Percentiles rank a stretch among this genome's conserved stretches.
These are phyloP conservation scores for Lycorma delicatula DNA, from an alignment of 1,140 invertebrate genomes.

Conservation along the genomic window DNA sequence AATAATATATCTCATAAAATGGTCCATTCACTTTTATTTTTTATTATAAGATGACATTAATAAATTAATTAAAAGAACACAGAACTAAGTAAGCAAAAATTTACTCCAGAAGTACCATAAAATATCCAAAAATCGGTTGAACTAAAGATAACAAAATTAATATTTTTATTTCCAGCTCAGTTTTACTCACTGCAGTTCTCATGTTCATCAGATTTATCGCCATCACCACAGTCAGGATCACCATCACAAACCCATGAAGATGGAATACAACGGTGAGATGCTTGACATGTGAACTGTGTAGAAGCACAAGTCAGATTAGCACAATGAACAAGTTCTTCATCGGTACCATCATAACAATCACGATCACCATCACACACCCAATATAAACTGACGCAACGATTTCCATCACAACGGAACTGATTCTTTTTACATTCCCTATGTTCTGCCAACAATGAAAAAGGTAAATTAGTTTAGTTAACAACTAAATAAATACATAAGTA, in stretches of 20 bases:
- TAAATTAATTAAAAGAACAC: no score
- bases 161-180: no score
- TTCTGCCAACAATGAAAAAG: conserved; percentile 23
- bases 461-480: not conserved
- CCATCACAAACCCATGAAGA: conserved; percentile 68
- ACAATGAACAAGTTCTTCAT: conserved; percentile 34
- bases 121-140: no score
- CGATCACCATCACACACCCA: conserved; percentile 42
- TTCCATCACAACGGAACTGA: conserved; percentile 44
- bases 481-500: no score
- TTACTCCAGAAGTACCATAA: no score
- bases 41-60: no score
- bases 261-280: conserved; percentile 46
- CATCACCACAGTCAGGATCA: conserved; percentile 62
- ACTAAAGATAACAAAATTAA: no score
- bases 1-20: no score
- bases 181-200: conserved; percentile 42
- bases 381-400: conserved; percentile 42
- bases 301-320: conserved; percentile 30
- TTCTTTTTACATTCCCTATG: conserved; percentile 34
- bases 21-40: no score
- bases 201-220: conserved; percentile 54
- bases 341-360: conserved; percentile 39
- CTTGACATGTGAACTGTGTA: conserved; percentile 34
- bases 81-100: no score